A percentile compares a stretch with the other conserved stretches of the same genome.
Evolutionary conservation across 2,888 invertebrate genomes (phyloP).

Genomic region (Pollenia griseotomentosa): DNA sequence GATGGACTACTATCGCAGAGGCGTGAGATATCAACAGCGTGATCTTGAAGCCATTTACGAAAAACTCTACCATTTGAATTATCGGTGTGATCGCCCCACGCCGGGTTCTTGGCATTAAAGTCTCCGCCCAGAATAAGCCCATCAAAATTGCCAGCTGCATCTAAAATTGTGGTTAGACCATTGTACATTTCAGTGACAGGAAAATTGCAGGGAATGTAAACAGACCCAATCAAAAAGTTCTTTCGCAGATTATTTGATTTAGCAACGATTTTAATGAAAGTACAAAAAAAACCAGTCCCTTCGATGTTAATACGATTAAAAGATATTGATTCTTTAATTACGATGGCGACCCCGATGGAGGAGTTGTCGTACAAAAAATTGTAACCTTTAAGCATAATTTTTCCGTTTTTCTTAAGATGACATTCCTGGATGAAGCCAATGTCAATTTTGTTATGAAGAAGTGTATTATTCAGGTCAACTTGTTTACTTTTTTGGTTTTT

Average conservation of each 20-base stretch:
- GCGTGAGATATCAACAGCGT: background rate
- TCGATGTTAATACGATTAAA: background rate
- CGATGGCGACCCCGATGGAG: background rate
- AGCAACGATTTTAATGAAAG: conserved; percentile 2
- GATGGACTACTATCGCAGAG: background rate
- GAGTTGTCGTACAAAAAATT: conserved; percentile 24
- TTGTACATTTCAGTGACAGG: background rate
- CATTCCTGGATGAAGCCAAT: conserved; percentile 36
- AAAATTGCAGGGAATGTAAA: conserved; percentile 23
- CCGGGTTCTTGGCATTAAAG: background rate
- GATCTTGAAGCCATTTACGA: conserved; percentile 2
- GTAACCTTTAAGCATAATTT: background rate
- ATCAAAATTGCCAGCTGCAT: background rate
- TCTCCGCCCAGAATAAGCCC: conserved; percentile 29
- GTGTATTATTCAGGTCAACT: conserved; percentile 3
- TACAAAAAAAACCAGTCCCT: background rate
- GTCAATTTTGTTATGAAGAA: conserved; percentile 23
- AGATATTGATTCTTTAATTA: conserved; percentile 7
- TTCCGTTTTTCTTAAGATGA: conserved; percentile 1
- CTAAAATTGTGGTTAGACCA: background rate
- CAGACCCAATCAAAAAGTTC: conserved; percentile 9
- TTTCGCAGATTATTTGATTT: background rate
- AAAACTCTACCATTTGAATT: background rate
- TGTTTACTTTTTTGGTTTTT: too few species aligned
- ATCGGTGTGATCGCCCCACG: too few species aligned